Evolutionary conservation across 2,113 vertebrate species (phyloP).

Genomic region (Smithornis capensis): DNA sequence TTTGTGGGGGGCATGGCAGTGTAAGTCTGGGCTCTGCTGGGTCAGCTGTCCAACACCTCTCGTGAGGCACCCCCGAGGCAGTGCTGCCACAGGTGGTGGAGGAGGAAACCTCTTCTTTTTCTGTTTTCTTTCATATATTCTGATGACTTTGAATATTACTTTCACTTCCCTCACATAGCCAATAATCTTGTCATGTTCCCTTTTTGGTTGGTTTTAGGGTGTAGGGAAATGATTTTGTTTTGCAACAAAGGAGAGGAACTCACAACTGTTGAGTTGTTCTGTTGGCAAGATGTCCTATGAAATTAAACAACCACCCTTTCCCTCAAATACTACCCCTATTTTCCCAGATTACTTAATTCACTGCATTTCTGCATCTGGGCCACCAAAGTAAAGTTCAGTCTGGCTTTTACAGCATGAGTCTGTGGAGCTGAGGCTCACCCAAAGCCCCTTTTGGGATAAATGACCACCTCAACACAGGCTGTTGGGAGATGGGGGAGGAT

Average conservation of each 20-base stretch:
- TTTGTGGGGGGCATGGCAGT: constrained; percentile 91
- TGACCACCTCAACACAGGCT: not conserved
- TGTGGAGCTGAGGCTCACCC: not conserved
- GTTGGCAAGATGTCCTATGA: not conserved
- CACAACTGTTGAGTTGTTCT: not conserved
- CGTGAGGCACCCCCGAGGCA: not conserved
- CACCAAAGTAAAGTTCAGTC: not conserved
- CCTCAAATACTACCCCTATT: not conserved
- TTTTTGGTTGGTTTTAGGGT: not conserved
- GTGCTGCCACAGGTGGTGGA: not conserved
- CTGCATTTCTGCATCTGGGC: not conserved
- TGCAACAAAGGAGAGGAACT: not conserved
- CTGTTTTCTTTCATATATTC: not conserved
- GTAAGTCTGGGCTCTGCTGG: constrained; percentile 74
- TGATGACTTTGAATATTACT: not conserved
- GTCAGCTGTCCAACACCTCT: not conserved
- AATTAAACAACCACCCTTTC: not conserved
- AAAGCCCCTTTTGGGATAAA: not conserved
- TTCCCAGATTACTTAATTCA: not conserved
- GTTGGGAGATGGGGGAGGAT: not conserved
- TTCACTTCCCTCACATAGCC: not conserved
- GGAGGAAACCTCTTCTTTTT: not conserved
- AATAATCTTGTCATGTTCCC: not conserved
- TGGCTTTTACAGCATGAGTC: not conserved
- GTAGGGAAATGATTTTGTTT: not conserved